Conservation (phyloP, 2,797 vertebrate genomes). For the Microctenopoma stevenorrisi region DNA sequence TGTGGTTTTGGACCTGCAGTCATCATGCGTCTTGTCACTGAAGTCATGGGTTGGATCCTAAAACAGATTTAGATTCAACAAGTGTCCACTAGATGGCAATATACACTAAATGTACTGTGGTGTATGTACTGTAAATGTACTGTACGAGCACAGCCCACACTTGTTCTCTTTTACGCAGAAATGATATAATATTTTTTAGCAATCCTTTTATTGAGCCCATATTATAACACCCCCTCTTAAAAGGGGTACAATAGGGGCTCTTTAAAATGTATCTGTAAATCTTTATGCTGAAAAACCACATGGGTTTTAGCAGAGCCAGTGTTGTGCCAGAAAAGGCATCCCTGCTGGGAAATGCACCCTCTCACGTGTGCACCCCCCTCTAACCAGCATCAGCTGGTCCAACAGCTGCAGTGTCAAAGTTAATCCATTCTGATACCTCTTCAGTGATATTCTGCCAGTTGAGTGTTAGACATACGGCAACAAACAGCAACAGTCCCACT, state of each 20-base stretch:
- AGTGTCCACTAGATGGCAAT: slow-evolving; percentile 29
- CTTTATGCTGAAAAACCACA: no score
- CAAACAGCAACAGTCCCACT: slow-evolving; percentile 27
- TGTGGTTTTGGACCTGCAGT: slow-evolving; percentile 29
- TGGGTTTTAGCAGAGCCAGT: no score
- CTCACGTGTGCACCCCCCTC: no score
- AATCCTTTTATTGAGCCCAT: neutral
- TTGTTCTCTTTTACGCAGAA: no score
- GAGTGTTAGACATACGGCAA: slow-evolving; percentile 16
- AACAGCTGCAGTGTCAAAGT: no score
- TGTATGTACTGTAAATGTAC: no score
- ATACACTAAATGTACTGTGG: neutral
- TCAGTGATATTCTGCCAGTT: slow-evolving; percentile 4
- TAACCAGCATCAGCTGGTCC: no score
- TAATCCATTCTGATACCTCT: slow-evolving; percentile 17
- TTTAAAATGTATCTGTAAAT: no score
- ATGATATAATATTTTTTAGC: neutral
- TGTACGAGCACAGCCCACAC: neutral
- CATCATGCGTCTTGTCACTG: neutral
- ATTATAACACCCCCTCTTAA: no score
- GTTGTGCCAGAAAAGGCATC: no score
- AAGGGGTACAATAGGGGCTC: no score
- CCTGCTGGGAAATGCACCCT: no score
- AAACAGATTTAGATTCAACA: slow-evolving; percentile 20
- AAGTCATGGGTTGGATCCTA: slow-evolving; percentile 4